Percentiles rank a stretch among this genome's conserved stretches.
These are phyloP conservation scores for Crotophaga sulcirostris DNA, from an alignment of 2,113 vertebrate species.

Conservation along the genomic window DNA sequence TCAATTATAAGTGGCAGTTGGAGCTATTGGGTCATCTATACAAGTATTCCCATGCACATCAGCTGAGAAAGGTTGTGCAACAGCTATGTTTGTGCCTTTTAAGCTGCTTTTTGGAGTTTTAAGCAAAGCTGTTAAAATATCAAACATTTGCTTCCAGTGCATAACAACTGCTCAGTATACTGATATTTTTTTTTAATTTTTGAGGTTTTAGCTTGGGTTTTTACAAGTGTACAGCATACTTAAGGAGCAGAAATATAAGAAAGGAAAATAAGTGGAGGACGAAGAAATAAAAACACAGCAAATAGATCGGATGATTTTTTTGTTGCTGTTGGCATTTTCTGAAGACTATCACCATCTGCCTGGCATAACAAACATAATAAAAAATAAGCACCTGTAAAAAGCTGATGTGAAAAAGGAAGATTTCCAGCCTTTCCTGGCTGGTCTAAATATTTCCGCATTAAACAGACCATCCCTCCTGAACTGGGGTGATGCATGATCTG, in stretches of 20 bases:
- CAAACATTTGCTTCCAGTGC: slow-evolving; percentile 31
- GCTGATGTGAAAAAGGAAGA: background rate
- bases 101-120: background rate
- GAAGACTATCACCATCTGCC: slow-evolving; percentile 3
- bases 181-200: slow-evolving; percentile 52
- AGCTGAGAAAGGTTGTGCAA: background rate
- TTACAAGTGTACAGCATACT: slow-evolving; percentile 70
- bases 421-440: background rate
- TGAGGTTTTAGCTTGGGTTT: slow-evolving; percentile 63
- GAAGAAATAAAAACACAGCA: slow-evolving; percentile 22
- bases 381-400: slow-evolving; percentile 20
- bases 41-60: background rate
- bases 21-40: background rate
- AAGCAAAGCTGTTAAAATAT: background rate
- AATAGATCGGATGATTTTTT: background rate
- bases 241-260: slow-evolving; percentile 24
- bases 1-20: background rate
- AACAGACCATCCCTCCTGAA: background rate
- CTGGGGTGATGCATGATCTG: background rate
- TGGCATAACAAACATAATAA: background rate
- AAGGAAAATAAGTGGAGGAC: slow-evolving; percentile 27
- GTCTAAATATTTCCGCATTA: background rate
- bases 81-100: background rate
- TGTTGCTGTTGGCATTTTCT: slow-evolving; percentile 20
- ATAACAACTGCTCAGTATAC: slow-evolving; percentile 56